Evolutionary conservation across 2,888 invertebrate genomes (phyloP).

Genomic region (Desoria tigrina): DNA sequence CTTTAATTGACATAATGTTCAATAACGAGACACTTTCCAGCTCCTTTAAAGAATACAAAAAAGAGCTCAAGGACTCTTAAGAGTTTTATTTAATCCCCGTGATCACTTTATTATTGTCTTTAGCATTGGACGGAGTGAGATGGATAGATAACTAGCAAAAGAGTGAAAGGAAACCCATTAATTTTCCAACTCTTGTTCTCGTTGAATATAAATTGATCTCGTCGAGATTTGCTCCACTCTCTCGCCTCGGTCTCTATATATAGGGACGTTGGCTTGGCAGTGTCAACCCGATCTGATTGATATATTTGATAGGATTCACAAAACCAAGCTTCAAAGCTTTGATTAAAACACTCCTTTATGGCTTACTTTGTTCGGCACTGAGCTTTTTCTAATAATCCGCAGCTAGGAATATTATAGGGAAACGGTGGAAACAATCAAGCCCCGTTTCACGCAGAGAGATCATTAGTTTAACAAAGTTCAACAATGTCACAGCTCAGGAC

Average conservation of each 20-base stretch:
- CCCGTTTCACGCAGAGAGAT: neutral
- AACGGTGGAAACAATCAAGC: neutral
- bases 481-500: conserved; percentile 11
- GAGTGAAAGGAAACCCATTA: conserved; percentile 18
- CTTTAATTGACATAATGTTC: conserved; percentile 10
- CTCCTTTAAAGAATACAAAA: conserved; percentile 2
- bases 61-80: conserved; percentile 17
- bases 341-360: conserved; percentile 5
- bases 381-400: too few species aligned
- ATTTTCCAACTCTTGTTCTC: conserved; percentile 1
- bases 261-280: too few species aligned
- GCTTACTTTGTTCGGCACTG: too few species aligned
- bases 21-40: conserved; percentile 4
- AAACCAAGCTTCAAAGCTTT: neutral
- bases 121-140: too few species aligned
- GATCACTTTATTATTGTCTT: conserved; percentile 14
- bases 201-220: conserved; percentile 16
- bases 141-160: too few species aligned
- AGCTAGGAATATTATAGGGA: too few species aligned
- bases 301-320: neutral
- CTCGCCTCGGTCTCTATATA: too few species aligned
- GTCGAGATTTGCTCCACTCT: too few species aligned
- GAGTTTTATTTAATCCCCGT: conserved; percentile 13
- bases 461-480: conserved; percentile 11
- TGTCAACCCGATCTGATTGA: neutral